Base-by-base conservation (phyloP, 2,797 vertebrate genomes). In the Urosaurus nigricauda region DNA sequence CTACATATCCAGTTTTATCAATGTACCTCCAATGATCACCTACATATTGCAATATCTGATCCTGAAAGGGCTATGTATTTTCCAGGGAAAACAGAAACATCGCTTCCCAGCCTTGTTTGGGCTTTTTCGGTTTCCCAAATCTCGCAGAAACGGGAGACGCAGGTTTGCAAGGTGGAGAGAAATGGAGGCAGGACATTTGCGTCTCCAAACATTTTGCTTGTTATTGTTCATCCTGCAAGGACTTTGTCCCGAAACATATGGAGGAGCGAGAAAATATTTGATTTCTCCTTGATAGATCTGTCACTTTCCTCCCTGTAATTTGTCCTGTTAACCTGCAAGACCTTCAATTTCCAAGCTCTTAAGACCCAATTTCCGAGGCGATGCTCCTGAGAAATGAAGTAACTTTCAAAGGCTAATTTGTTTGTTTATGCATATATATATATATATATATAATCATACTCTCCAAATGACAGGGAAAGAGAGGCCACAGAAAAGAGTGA, bases 321-420 rank as follows among this genome's bases (percentile, higher is more conserved):
- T 90, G 93, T 95, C 92, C 95, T 92, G 89, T 94, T 96, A 96
- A 97, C 58, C 3, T 4, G 5, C 60, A 9, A 90, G 95, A 95
- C 96, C 96, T 95, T 96, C 96, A 95, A 96, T 96, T 96, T 94
- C 94, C 96, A 94, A 96, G 94, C 95, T 94, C 96, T 97, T 97
- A 97, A 97, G 96, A 95, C 92, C 93, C 95, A 92, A 97, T 97
- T 96, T 96, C 95, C 93, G 93, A 93, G 91, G 93, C 74, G 86
- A 73, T 94, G 94, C 95, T 95, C 94, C 93, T 85, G 94, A 96
- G 96, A 96, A 95, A 96, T 93, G 93, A 90, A 90, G 94, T 94
- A 93, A 94, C 95, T 96, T 96, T 88, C 95, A 92, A 53, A 93
- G 95, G 95, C 94, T 96, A 96, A 96, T 94, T 95, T 93, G 92